Evolutionary conservation across 2,113 vertebrate genomes (phyloP).

Genomic region (Propithecus coquereli): DNA sequence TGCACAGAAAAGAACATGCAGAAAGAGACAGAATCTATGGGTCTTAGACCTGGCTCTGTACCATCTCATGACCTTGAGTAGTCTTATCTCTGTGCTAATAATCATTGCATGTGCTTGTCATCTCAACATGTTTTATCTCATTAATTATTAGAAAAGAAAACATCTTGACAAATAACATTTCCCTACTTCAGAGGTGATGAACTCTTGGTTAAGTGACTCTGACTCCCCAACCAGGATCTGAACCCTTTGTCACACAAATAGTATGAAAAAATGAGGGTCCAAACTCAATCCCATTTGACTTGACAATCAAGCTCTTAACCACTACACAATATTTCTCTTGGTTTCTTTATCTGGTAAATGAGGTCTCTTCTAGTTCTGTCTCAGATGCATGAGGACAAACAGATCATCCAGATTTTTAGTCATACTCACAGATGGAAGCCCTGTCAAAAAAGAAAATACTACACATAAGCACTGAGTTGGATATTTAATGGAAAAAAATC

Average conservation of each 20-base stretch:
- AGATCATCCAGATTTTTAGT: background rate
- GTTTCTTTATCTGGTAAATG: background rate
- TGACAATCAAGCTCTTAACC: background rate
- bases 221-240: background rate
- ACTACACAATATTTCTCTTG: background rate
- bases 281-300: background rate
- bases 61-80: background rate
- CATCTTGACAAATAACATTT: background rate
- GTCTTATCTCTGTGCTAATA: background rate
- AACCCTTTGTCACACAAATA: background rate
- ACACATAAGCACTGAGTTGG: background rate
- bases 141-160: background rate
- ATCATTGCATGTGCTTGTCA: background rate
- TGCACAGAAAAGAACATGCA: background rate
- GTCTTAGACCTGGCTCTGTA: background rate
- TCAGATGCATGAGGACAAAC: background rate
- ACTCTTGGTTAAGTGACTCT: background rate
- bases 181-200: background rate
- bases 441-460: background rate
- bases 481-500: background rate
- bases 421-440: background rate
- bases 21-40: background rate
- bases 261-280: background rate
- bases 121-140: background rate
- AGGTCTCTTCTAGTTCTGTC: background rate